Conservation (phyloP, 2,888 invertebrate genomes). For the Branchipolynoe longqiensis region DNA sequence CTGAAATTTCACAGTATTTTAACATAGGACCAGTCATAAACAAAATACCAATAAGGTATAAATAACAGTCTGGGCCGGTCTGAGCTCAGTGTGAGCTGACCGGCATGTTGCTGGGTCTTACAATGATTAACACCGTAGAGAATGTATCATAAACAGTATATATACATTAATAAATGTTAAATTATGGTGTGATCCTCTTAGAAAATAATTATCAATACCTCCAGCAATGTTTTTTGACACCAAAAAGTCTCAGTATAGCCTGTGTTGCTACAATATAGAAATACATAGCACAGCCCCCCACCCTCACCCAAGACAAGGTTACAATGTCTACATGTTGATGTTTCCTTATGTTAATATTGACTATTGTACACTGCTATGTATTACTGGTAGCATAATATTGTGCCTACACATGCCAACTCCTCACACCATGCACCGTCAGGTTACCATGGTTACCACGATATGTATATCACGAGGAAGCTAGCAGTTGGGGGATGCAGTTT, state of each 20-base stretch:
- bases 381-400: neutral
- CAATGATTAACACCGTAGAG: neutral
- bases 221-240: too few relatives aligned
- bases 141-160: neutral
- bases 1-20: too few relatives aligned
- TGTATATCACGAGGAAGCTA: slow-evolving; percentile 25
- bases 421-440: too few relatives aligned
- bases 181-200: neutral
- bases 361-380: slow-evolving; percentile 3
- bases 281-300: slow-evolving; percentile 11
- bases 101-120: neutral
- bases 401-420: neutral
- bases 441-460: slow-evolving; percentile 13
- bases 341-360: neutral
- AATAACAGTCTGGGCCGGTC: too few relatives aligned
- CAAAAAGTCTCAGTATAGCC: too few relatives aligned
- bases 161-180: neutral
- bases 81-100: neutral
- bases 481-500: neutral
- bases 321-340: neutral
- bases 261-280: slow-evolving; percentile 36
- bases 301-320: too few relatives aligned
- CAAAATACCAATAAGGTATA: too few relatives aligned
- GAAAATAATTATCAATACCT: neutral
- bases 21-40: too few relatives aligned